These are phyloP conservation scores for Apistogramma diplotaenia DNA, from an alignment of 2,113 vertebrate genomes.

Conservation along the genomic window DNA sequence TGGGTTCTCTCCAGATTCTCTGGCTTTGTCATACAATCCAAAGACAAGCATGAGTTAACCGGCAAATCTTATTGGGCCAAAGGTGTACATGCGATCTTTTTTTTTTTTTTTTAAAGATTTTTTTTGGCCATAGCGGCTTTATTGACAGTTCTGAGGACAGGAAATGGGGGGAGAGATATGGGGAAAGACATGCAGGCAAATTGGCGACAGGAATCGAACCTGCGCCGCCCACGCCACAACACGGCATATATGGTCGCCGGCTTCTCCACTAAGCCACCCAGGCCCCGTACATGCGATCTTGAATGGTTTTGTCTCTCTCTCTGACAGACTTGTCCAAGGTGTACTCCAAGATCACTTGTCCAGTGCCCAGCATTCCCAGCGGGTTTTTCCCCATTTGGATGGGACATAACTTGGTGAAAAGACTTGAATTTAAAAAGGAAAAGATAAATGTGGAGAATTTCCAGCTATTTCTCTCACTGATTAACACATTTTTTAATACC, in stretches of 20 bases:
- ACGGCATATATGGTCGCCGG: too few species aligned
- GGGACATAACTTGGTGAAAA: not conserved
- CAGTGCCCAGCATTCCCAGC: not conserved
- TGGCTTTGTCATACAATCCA: not conserved
- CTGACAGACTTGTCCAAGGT: too few species aligned
- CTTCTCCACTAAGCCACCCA: too few species aligned
- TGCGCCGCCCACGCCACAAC: too few species aligned
- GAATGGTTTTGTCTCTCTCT: too few species aligned
- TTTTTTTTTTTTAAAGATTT: too few species aligned
- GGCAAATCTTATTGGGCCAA: not conserved
- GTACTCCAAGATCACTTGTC: not conserved
- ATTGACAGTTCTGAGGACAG: too few species aligned
- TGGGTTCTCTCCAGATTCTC: not conserved
- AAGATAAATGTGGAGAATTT: not conserved
- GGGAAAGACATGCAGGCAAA: too few species aligned
- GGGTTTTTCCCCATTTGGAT: not conserved
- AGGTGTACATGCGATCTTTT: not conserved
- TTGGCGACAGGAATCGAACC: too few species aligned
- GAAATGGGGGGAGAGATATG: too few species aligned
- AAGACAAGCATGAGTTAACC: not conserved
- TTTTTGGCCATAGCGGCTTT: too few species aligned
- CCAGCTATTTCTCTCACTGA: not conserved
- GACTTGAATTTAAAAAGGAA: not conserved
- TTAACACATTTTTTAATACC: not conserved
- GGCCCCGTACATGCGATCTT: too few species aligned